Evolutionary conservation across 1,140 invertebrate genomes (phyloP).

Genomic region (Eurosta solidaginis): DNA sequence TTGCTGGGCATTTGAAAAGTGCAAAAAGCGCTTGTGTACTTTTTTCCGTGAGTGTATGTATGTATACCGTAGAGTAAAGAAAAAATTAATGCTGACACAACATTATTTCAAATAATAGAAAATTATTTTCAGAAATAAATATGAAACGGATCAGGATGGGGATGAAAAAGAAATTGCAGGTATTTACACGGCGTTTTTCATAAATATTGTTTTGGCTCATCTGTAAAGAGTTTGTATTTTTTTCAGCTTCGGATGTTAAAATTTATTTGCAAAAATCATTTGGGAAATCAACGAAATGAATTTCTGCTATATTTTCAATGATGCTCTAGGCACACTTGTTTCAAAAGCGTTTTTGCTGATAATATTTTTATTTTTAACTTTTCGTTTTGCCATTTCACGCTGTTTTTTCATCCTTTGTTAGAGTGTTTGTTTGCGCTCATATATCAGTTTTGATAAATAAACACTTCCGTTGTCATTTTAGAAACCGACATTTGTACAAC

Average conservation of each 20-base stretch:
- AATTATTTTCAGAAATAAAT: no score
- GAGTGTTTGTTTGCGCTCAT: no score
- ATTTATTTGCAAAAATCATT: conserved; percentile 32
- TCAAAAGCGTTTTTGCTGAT: not conserved
- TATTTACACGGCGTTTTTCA: no score
- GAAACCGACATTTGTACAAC: not conserved
- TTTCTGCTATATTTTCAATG: not conserved
- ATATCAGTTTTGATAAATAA: no score
- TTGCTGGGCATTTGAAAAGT: no score
- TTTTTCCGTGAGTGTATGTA: no score
- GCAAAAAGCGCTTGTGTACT: no score
- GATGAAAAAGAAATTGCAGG: no score
- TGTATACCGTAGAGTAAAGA: no score
- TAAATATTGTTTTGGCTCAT: not conserved
- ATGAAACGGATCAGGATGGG: no score
- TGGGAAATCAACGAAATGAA: conserved; percentile 33
- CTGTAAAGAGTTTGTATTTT: conserved; percentile 4
- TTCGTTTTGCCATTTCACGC: not conserved
- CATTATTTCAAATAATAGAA: no score
- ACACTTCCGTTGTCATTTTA: conserved; percentile 9
- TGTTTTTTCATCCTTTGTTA: not conserved
- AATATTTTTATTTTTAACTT: not conserved
- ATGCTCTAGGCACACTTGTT: not conserved
- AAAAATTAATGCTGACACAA: no score
- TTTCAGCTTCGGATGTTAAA: not conserved